These are phyloP conservation scores for Zelostemma sp. DNA, from an alignment of 1,140 invertebrate genomes.

Conservation along the genomic window DNA sequence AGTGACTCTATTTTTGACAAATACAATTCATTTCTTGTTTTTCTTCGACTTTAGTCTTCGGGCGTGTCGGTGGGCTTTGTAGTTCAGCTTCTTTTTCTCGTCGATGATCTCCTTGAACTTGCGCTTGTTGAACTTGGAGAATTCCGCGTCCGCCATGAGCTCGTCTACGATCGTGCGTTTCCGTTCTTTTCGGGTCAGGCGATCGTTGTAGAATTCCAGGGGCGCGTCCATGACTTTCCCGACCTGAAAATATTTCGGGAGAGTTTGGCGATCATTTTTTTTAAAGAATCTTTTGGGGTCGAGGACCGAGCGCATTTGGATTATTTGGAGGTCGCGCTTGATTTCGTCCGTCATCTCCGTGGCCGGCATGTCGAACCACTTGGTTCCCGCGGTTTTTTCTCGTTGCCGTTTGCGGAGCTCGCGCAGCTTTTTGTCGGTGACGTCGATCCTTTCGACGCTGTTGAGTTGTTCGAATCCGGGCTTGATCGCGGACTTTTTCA, in stretches of 20 bases:
- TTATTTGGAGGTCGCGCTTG: slow-evolving; percentile 86
- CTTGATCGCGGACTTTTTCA: slow-evolving; percentile 76
- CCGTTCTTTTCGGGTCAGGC: slow-evolving; percentile 87
- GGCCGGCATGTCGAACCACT: slow-evolving; percentile 90
- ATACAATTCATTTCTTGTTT: too few species aligned
- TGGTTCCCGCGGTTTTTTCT: slow-evolving; percentile 84
- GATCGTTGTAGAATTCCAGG: slow-evolving; percentile 79
- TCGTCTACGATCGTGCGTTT: slow-evolving; percentile 94
- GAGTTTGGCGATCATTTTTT: slow-evolving; percentile 85
- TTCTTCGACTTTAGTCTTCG: slow-evolving; percentile 71
- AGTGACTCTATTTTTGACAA: too few species aligned
- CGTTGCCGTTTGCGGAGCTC: slow-evolving; percentile 74
- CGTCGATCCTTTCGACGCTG: slow-evolving; percentile 73
- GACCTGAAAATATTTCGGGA: slow-evolving; percentile 93
- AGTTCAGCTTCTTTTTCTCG: slow-evolving; percentile 75
- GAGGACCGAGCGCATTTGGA: slow-evolving; percentile 93
- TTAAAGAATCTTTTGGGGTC: slow-evolving; percentile 96
- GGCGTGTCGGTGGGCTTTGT: slow-evolving; percentile 71
- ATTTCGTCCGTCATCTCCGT: slow-evolving; percentile 90
- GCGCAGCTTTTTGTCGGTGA: slow-evolving; percentile 73
- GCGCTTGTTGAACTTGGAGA: slow-evolving; percentile 87
- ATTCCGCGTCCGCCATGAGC: slow-evolving; percentile 88
- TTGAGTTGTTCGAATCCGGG: slow-evolving; percentile 78
- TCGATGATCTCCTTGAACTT: slow-evolving; percentile 86
- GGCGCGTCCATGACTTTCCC: slow-evolving; percentile 82